Evolutionary conservation across 2,888 invertebrate genomes (phyloP).

Genomic region (Apoderus coryli): DNA sequence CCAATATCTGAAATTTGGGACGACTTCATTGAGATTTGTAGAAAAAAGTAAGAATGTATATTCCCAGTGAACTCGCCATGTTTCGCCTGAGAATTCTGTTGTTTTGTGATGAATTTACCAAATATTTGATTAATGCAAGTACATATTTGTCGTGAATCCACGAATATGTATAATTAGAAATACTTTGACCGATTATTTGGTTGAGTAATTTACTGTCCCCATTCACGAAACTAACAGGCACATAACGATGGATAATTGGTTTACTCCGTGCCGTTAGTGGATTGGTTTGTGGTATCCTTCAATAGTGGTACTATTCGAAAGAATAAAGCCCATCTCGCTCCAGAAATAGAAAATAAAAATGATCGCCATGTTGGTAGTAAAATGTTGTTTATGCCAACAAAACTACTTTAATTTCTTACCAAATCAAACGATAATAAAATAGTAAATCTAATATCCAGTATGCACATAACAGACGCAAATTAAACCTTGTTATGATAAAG

Average conservation of each 20-base stretch:
- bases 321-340: constrained; percentile 1
- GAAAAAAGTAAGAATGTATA: constrained; percentile 2
- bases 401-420: constrained; percentile 1
- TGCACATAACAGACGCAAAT: constrained; percentile 2
- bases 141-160: constrained; percentile 1
- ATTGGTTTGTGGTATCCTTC: constrained; percentile 3
- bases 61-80: constrained; percentile 2
- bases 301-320: constrained; percentile 3
- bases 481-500: not conserved
- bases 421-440: constrained; percentile 3
- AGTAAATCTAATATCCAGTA: constrained; percentile 3
- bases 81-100: constrained; percentile 1
- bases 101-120: constrained; percentile 1
- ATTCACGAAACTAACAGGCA: too few relatives aligned
- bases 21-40: constrained; percentile 4
- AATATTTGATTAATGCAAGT: constrained; percentile 3
- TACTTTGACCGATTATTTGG: constrained; percentile 1
- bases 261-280: constrained; percentile 3
- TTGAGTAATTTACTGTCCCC: constrained; percentile 3
- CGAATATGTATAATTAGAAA: constrained; percentile 1
- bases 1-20: constrained; percentile 6
- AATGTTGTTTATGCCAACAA: constrained; percentile 3
- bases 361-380: constrained; percentile 2
- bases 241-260: constrained; percentile 2
- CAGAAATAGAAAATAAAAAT: constrained; percentile 1